Conservation (phyloP, 2,888 invertebrate species). For the Drosophila trichaetosa region DNA sequence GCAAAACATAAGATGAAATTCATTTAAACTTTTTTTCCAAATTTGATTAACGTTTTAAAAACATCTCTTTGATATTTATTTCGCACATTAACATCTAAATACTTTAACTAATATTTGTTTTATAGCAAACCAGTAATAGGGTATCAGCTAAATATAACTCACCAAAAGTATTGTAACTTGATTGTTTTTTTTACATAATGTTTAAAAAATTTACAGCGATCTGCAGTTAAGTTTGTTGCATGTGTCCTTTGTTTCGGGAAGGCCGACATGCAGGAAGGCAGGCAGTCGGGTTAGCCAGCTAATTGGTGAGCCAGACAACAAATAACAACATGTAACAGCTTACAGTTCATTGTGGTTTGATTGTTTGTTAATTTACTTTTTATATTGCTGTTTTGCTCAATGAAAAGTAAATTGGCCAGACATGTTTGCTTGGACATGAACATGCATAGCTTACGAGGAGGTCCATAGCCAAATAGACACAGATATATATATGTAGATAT, state of each 20-base stretch:
- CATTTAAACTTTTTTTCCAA: not conserved
- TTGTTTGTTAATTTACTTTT: slow-evolving; percentile 14
- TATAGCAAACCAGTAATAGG: not conserved
- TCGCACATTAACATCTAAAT: not conserved
- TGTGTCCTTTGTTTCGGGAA: slow-evolving; percentile 41
- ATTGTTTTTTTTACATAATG: not conserved
- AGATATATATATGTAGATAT: slow-evolving; percentile 27
- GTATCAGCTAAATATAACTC: slow-evolving; percentile 1
- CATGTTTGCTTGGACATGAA: slow-evolving; percentile 60
- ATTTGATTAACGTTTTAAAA: not conserved
- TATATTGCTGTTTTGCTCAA: slow-evolving; percentile 53
- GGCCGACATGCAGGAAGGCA: slow-evolving; percentile 3
- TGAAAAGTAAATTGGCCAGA: slow-evolving; percentile 74
- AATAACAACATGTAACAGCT: slow-evolving; percentile 78
- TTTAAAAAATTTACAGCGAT: slow-evolving; percentile 33
- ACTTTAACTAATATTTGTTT: not conserved
- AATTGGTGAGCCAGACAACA: slow-evolving; percentile 80
- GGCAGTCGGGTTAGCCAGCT: slow-evolving; percentile 51
- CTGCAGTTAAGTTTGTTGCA: slow-evolving; percentile 50
- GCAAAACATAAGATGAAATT: not conserved
- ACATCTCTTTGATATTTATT: not conserved
- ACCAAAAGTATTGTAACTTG: not conserved
- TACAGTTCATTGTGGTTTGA: slow-evolving; percentile 53
- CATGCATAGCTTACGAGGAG: slow-evolving; percentile 53
- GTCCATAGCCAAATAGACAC: slow-evolving; percentile 46